Evolutionary conservation across 2,888 invertebrate genomes (phyloP).

Genomic region (Acrobasis consociella): DNA sequence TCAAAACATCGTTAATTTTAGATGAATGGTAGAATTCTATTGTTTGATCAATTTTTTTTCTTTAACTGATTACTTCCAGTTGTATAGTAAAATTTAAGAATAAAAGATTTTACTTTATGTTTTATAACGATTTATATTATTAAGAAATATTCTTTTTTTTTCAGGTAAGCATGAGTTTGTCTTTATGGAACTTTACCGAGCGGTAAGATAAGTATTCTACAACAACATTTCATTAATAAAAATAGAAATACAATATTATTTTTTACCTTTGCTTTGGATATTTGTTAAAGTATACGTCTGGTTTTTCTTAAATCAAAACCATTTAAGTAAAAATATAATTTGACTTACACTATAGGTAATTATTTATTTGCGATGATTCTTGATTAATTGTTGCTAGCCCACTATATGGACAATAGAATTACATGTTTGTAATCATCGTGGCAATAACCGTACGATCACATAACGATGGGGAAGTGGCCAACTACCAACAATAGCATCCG

Average conservation of each 20-base stretch:
- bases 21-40: background rate
- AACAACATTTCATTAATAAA: too few species aligned
- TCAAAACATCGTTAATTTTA: slow-evolving; percentile 6
- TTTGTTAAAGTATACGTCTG: too few species aligned
- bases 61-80: background rate
- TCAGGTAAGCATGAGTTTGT: slow-evolving; percentile 44
- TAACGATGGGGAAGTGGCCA: slow-evolving; percentile 18
- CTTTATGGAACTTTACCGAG: background rate
- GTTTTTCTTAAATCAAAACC: too few species aligned
- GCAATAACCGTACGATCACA: slow-evolving; percentile 14
- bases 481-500: slow-evolving; percentile 22
- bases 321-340: too few species aligned
- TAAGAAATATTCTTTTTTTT: slow-evolving; percentile 32
- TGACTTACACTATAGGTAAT: too few species aligned
- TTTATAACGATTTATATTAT: too few species aligned
- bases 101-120: too few species aligned
- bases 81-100: too few species aligned
- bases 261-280: too few species aligned
- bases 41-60: background rate
- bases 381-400: background rate
- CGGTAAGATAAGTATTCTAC: background rate
- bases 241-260: too few species aligned
- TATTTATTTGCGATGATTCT: too few species aligned
- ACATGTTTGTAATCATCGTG: slow-evolving; percentile 13
- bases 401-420: slow-evolving; percentile 10